Conservation (phyloP, 2,113 vertebrate species). For the Benitochromis conjunctus region DNA sequence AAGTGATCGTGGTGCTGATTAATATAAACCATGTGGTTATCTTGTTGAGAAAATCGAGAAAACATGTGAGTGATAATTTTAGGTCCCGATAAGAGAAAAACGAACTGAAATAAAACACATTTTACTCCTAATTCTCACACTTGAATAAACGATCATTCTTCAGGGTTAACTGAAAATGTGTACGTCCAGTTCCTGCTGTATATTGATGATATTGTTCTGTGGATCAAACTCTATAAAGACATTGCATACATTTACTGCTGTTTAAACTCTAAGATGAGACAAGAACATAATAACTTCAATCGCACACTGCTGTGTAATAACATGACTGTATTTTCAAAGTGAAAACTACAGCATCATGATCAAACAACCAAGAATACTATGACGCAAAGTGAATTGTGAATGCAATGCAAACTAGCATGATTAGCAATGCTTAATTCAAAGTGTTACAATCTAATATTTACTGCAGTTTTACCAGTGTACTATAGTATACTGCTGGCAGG, state of each 20-base stretch:
- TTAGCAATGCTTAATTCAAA: neutral
- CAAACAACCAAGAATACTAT: neutral
- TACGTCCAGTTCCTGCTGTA: neutral
- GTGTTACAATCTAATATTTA: neutral
- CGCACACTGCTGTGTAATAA: neutral
- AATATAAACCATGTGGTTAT: neutral
- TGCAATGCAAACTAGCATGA: neutral
- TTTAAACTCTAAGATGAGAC: neutral
- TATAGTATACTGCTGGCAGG: neutral
- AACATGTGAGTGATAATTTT: constrained; percentile 11
- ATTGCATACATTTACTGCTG: neutral
- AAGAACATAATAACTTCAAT: neutral
- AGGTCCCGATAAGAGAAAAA: neutral
- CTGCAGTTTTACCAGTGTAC: neutral
- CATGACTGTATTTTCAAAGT: neutral
- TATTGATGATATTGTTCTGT: neutral
- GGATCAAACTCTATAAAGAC: neutral
- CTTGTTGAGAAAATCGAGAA: neutral
- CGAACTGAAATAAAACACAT: neutral
- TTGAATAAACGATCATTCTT: neutral
- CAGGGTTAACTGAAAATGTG: neutral
- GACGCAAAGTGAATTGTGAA: neutral
- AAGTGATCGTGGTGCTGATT: neutral
- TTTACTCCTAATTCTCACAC: neutral
- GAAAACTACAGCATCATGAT: neutral